Conservation (phyloP, 2,888 invertebrate species). For the Drosophila diplacantha region DNA sequence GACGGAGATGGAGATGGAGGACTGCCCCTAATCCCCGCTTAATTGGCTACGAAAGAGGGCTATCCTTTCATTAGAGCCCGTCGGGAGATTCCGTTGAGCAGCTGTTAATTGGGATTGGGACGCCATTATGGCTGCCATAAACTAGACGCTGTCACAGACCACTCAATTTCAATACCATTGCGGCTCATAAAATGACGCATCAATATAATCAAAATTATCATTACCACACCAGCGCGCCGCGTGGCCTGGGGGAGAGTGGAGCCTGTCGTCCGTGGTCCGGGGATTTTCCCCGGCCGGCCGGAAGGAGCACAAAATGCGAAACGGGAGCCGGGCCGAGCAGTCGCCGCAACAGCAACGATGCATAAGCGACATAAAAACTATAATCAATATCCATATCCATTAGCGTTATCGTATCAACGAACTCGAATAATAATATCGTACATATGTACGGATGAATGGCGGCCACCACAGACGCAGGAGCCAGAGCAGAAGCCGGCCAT, state of each 20-base stretch:
- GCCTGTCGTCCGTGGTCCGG: not conserved
- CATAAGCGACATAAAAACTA: slow-evolving; percentile 66
- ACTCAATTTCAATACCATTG: slow-evolving; percentile 72
- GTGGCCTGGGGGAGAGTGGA: slow-evolving; percentile 15
- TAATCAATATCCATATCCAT: slow-evolving; percentile 73
- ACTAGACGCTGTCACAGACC: slow-evolving; percentile 65
- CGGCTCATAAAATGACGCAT: slow-evolving; percentile 72
- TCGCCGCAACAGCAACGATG: slow-evolving; percentile 35
- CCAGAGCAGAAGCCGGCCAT: not conserved
- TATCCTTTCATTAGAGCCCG: slow-evolving; percentile 32
- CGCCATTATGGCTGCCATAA: slow-evolving; percentile 55
- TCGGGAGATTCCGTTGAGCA: slow-evolving; percentile 32
- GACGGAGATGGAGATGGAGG: not conserved
- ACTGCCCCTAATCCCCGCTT: slow-evolving; percentile 28
- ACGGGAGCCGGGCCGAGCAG: slow-evolving; percentile 4
- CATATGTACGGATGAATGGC: slow-evolving; percentile 47
- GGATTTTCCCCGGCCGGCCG: not conserved
- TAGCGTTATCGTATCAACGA: slow-evolving; percentile 72
- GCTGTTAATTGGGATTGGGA: slow-evolving; percentile 58
- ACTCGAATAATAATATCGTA: slow-evolving; percentile 64
- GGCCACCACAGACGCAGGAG: slow-evolving; percentile 35
- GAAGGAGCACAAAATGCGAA: slow-evolving; percentile 14
- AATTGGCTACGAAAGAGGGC: slow-evolving; percentile 27
- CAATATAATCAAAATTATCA: slow-evolving; percentile 71
- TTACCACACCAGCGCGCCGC: slow-evolving; percentile 42